Evolutionary conservation across 1,140 invertebrate genomes (phyloP).

Genomic region (Achatina immaculata): DNA sequence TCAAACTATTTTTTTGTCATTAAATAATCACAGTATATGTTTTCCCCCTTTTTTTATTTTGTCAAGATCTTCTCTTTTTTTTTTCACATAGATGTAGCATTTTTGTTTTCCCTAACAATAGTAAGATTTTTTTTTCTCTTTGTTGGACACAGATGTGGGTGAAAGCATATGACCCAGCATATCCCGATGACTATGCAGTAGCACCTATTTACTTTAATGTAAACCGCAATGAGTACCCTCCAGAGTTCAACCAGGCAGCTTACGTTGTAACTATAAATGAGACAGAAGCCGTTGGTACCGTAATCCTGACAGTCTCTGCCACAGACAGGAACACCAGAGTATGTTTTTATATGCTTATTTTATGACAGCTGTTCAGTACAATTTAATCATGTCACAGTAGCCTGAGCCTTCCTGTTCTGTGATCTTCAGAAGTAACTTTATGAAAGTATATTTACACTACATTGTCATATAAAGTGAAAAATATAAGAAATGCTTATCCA

Average conservation of each 20-base stretch:
- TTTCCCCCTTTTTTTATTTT: too few species aligned
- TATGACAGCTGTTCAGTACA: background rate
- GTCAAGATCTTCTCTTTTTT: too few species aligned
- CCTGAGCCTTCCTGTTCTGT: slow-evolving; percentile 3
- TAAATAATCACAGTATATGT: too few species aligned
- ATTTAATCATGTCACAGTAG: too few species aligned
- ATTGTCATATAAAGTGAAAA: too few species aligned
- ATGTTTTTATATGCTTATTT: background rate
- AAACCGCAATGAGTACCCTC: slow-evolving; percentile 38
- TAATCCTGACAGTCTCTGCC: slow-evolving; percentile 47
- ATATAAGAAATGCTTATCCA: too few species aligned
- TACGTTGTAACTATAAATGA: slow-evolving; percentile 48
- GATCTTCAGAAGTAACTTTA: too few species aligned
- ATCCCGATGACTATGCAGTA: slow-evolving; percentile 32
- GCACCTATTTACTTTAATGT: slow-evolving; percentile 34
- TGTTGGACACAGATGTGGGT: slow-evolving; percentile 37
- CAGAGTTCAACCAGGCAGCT: slow-evolving; percentile 31
- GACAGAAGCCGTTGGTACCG: slow-evolving; percentile 41
- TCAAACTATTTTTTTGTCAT: too few species aligned
- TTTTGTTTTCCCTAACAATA: too few species aligned
- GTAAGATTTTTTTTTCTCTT: too few species aligned
- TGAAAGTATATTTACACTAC: too few species aligned
- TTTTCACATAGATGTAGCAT: too few species aligned
- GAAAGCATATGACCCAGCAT: slow-evolving; percentile 40
- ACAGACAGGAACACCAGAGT: slow-evolving; percentile 46